Base-by-base conservation (phyloP, 2,888 invertebrate species). In the Drosophila eohydei region DNA sequence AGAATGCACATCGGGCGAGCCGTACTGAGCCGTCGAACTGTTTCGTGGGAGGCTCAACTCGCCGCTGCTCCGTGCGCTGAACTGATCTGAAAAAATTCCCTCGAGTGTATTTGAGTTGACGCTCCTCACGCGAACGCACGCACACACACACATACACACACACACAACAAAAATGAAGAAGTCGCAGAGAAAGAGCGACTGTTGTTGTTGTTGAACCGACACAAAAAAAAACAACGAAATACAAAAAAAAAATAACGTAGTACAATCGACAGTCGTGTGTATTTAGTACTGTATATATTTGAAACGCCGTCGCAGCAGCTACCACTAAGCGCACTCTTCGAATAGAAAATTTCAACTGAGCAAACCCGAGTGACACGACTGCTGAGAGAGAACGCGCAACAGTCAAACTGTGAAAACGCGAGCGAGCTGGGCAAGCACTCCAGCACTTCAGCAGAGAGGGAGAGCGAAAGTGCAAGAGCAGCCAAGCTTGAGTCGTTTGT, bases 321-420 rank as follows among this genome's bases (percentile, higher is more conserved):
- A 57, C 81, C 89, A 90, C 90, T 87, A 86, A 89, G 85, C 91
- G 91, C 80, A 87, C 90, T 83, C 91, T 90, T 91, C 91, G 91
- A 80, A 87, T 88, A 83, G 83, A 91, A 85, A 89, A 90, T 89
- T 84, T 78, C 82, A 91, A 91, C 91, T 81, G 80, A 78, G 77
- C 70, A 55, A 66, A 57, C 54, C 44, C 60, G 54, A 28, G 16
- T 40, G 11, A 54, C 38, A 38, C n/a, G 38, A 21, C 38, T 6
- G 38, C 32, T 26, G 60, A 58, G 63, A 62, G 67, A 75, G 71
- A 57, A 71, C 43, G 36, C 38, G 36, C 8, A n/a, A 61, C 48
- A 63, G 28, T 61, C 36, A 14, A 51, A 51, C 36, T 36, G 43
- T 43, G 38, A n/a, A 43, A 46, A 46, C 8, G 4, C 3, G 8